A percentile compares a stretch with the other conserved stretches of the same genome.
phyloP scores from a whole-genome alignment of 2,888 invertebrate species.

The Mayetiola destructor region DNA sequence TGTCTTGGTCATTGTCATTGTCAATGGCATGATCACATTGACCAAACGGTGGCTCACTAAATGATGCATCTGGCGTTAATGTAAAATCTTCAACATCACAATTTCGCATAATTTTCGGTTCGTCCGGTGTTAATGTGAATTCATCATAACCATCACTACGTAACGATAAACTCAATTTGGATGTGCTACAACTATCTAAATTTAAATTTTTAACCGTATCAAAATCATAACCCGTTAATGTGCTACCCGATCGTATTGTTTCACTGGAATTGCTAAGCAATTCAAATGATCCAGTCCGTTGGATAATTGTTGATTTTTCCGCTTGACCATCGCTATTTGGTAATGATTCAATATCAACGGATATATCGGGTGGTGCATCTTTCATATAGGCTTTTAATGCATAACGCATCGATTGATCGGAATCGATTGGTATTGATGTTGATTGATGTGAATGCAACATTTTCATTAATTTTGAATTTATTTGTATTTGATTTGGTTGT shows the following conservation, averaged over 20 bases:
- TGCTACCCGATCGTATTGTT: slow-evolving; percentile 20
- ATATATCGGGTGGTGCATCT: slow-evolving; percentile 14
- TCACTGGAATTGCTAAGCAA: slow-evolving; percentile 20
- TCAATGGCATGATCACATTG: background rate
- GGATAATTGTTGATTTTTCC: slow-evolving; percentile 15
- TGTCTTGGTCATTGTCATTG: background rate
- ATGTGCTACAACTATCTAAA: slow-evolving; percentile 22
- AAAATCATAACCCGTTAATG: slow-evolving; percentile 21
- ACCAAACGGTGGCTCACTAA: slow-evolving; percentile 15
- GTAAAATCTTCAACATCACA: slow-evolving; percentile 23
- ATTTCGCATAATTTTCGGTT: slow-evolving; percentile 16
- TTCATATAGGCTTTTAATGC: slow-evolving; percentile 18
- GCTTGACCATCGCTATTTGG: slow-evolving; percentile 15
- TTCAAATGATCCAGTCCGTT: slow-evolving; percentile 19
- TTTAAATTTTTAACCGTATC: slow-evolving; percentile 21
- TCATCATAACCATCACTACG: slow-evolving; percentile 22
- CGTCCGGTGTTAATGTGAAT: slow-evolving; percentile 21
- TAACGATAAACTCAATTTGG: slow-evolving; percentile 21
- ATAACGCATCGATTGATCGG: background rate
- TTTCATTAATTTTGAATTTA: background rate
- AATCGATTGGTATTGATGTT: background rate
- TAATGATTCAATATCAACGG: slow-evolving; percentile 17
- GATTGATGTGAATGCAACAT: background rate
- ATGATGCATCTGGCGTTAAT: slow-evolving; percentile 21
- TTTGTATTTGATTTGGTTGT: background rate